These are phyloP conservation scores for Psittacus erithacus DNA, from an alignment of 2,113 vertebrate species.

Conservation along the genomic window DNA sequence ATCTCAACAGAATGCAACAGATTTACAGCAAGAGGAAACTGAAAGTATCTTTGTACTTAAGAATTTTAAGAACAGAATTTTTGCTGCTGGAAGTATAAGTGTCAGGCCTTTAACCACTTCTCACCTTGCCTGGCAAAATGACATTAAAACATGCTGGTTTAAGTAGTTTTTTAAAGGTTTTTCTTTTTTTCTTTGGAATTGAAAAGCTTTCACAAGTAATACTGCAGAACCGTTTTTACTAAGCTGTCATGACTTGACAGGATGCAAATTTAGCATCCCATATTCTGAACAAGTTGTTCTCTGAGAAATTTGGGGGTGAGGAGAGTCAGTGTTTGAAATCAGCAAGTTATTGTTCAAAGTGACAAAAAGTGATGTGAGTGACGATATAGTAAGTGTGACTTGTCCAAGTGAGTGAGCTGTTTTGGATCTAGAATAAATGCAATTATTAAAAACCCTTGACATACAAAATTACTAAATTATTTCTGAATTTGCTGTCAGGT, in stretches of 20 bases:
- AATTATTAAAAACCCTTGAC: constrained; percentile 22
- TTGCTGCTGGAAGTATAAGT: neutral
- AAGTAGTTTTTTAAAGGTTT: constrained; percentile 20
- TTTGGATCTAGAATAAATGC: constrained; percentile 44
- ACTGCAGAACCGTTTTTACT: constrained; percentile 56
- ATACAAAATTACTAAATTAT: neutral
- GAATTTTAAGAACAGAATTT: neutral
- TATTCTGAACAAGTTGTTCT: constrained; percentile 63
- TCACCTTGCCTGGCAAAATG: constrained; percentile 15
- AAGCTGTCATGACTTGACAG: constrained; percentile 73
- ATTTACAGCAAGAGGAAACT: neutral
- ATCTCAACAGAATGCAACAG: neutral
- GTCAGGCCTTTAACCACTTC: constrained; percentile 36
- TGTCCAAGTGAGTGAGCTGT: neutral
- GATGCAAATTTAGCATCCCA: constrained; percentile 66
- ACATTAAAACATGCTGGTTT: constrained; percentile 40
- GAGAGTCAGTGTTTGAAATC: constrained; percentile 56
- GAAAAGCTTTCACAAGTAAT: constrained; percentile 71
- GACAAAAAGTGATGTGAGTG: constrained; percentile 48
- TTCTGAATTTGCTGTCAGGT: constrained; percentile 20
- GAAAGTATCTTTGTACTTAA: neutral
- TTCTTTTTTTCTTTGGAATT: neutral
- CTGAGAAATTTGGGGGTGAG: constrained; percentile 11
- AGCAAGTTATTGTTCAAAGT: constrained; percentile 62
- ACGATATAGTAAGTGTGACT: constrained; percentile 16